Evolutionary conservation across 2,113 vertebrate genomes (phyloP).

Genomic region (Oreotrochilus melanogaster): DNA sequence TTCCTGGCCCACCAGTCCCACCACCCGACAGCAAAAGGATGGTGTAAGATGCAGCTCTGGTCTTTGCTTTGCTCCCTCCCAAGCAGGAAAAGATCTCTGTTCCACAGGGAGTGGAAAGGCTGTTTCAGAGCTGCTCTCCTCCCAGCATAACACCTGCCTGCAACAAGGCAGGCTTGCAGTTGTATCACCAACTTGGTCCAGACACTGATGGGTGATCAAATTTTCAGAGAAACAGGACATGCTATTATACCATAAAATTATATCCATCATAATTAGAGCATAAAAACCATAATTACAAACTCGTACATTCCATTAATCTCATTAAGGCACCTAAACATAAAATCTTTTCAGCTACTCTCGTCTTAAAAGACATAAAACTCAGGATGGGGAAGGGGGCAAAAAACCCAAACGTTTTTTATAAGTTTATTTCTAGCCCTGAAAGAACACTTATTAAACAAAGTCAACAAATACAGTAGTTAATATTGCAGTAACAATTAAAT

Average conservation of each 20-base stretch:
- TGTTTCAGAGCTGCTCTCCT: neutral
- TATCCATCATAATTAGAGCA: neutral
- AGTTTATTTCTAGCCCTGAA: constrained; percentile 86
- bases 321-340: neutral
- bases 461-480: constrained; percentile 85
- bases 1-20: neutral
- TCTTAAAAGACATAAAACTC: constrained; percentile 9
- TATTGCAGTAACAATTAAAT: constrained; percentile 83
- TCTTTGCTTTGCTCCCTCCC: neutral
- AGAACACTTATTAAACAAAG: constrained; percentile 81
- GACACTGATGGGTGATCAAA: neutral
- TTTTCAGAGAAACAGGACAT: neutral
- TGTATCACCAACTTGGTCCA: neutral
- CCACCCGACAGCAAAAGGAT: fast-evolving
- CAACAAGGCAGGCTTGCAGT: neutral
- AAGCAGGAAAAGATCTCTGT: neutral
- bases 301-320: constrained; percentile 1
- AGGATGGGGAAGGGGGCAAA: neutral
- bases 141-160: no score
- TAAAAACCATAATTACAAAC: neutral
- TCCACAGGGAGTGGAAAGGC: fast-evolving
- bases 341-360: neutral
- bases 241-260: neutral
- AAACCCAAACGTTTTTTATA: constrained; percentile 54
- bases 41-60: neutral